A percentile compares a stretch with the other conserved stretches of the same genome.
These are phyloP conservation scores for Leucopsar rothschildi DNA, from an alignment of 2,113 vertebrate species.

Conservation along the genomic window DNA sequence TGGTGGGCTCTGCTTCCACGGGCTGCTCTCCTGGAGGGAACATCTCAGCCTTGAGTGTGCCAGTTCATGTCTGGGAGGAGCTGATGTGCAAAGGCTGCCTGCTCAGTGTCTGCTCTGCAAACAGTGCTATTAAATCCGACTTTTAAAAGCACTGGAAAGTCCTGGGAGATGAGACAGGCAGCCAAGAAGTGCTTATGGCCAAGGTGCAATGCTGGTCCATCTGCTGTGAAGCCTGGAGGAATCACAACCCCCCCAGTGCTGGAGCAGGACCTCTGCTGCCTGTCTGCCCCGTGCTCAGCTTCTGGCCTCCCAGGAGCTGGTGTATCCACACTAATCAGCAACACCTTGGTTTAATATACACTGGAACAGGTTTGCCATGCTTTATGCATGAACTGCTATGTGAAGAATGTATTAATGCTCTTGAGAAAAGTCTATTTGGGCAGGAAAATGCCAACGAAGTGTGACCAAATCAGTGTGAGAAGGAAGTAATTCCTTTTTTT, in stretches of 20 bases:
- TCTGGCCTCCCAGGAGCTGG: neutral
- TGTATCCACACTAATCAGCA: neutral
- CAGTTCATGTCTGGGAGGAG: neutral
- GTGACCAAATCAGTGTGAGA: neutral
- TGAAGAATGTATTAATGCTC: neutral
- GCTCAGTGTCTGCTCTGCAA: neutral
- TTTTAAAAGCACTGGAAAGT: neutral
- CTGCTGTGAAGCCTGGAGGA: neutral
- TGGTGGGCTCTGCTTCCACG: fast-evolving
- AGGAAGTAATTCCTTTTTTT: neutral
- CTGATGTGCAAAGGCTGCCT: neutral
- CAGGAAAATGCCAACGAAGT: neutral
- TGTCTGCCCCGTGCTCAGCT: neutral
- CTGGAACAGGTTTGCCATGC: neutral
- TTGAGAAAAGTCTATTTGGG: neutral
- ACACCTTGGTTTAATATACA: neutral
- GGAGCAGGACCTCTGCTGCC: neutral
- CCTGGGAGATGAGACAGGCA: neutral
- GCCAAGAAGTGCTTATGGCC: neutral
- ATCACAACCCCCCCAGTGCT: fast-evolving
- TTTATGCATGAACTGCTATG: neutral
- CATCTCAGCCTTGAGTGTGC: neutral
- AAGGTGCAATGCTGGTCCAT: neutral
- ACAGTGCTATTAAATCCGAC: neutral
- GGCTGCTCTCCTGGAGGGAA: neutral